Evolutionary conservation across 2,888 invertebrate genomes (phyloP), one percentile per base, ranked within the genome.

Genomic region (Eupithecia subumbrata): DNA sequence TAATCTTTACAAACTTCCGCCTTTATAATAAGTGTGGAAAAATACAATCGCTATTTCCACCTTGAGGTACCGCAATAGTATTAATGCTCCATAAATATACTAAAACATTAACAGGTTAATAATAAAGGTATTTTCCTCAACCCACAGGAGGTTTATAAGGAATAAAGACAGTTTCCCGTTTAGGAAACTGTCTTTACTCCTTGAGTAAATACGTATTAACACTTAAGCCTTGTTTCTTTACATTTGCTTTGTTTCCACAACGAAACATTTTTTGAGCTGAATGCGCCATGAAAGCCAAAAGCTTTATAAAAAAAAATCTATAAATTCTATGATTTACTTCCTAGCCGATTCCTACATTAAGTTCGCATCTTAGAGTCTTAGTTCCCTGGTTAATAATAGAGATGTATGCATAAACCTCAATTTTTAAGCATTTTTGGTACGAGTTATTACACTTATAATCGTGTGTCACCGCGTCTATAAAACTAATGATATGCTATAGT

Each of bases 401-500:
- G 8, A n/a, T n/a, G n/a, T 8, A 48, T 5, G 48, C 18, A 18
- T 8, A 18, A 48, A 48, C 16, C 18, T 0, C 8, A 9, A 3
- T 48, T n/a, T n/a, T n/a, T 48, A 8, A 48, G 18, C 48, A 18
- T 8, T 1, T 60, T 56, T 12, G 2, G 60, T 25, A 22, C 56
- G 25, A 37, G 11, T n/a, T 37, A 22, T 37, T 16, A 7, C n/a
- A n/a, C 0, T 25, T 16, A 67, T 40, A 22, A 22, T 67, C 22
- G 40, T 22, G 40, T 22, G 43, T 43, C 25, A 71, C 63, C 25
- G 73, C 37, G 37, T 40, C 69, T 60, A 70, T 68, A 64, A 72
- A 69, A 69, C 22, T 68, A 52, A 73, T 76, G 72, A 76, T 68
- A 77, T 67, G 73, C 71, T 69, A 14, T 63, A 73, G 72, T 72